phyloP scores from a whole-genome alignment of 2,888 invertebrate genomes.

The Pocota personata region DNA sequence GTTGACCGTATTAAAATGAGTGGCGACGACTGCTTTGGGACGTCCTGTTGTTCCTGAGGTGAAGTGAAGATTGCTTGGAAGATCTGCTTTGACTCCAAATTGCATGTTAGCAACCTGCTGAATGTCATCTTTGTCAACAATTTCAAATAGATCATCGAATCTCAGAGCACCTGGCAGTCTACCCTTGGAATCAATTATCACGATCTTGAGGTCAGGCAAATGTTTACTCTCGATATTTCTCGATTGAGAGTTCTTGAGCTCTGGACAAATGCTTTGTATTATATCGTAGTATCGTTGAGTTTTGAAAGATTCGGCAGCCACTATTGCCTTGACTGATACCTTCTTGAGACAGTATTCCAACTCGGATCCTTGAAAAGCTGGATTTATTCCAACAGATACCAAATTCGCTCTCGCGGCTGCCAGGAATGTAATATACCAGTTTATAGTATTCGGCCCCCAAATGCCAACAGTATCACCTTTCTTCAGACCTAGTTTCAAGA shows the following conservation, averaged over 20 bases:
- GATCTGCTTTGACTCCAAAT: constrained; percentile 85
- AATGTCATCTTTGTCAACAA: constrained; percentile 74
- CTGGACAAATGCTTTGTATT: constrained; percentile 84
- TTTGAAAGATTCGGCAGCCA: constrained; percentile 86
- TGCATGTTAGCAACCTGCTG: constrained; percentile 79
- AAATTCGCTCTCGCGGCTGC: constrained; percentile 88
- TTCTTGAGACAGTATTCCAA: constrained; percentile 87
- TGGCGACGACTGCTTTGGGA: constrained; percentile 88
- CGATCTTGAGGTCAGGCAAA: constrained; percentile 83
- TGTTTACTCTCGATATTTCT: constrained; percentile 82
- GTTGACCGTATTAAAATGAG: constrained; percentile 89
- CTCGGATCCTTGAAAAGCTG: constrained; percentile 87
- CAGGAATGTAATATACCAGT: constrained; percentile 88
- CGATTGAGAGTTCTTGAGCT: constrained; percentile 81
- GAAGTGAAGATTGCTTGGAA: constrained; percentile 89
- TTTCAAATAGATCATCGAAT: constrained; percentile 80
- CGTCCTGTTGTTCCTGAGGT: constrained; percentile 89
- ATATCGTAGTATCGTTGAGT: constrained; percentile 86
- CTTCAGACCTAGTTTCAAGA: constrained; percentile 86
- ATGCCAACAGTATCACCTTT: constrained; percentile 89
- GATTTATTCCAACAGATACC: constrained; percentile 89
- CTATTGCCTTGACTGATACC: constrained; percentile 86
- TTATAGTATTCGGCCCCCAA: constrained; percentile 89
- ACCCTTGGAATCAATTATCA: constrained; percentile 84
- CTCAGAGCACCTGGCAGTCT: constrained; percentile 82